Base-by-base conservation (phyloP, 2,113 vertebrate genomes). In the Murina feae region DNA sequence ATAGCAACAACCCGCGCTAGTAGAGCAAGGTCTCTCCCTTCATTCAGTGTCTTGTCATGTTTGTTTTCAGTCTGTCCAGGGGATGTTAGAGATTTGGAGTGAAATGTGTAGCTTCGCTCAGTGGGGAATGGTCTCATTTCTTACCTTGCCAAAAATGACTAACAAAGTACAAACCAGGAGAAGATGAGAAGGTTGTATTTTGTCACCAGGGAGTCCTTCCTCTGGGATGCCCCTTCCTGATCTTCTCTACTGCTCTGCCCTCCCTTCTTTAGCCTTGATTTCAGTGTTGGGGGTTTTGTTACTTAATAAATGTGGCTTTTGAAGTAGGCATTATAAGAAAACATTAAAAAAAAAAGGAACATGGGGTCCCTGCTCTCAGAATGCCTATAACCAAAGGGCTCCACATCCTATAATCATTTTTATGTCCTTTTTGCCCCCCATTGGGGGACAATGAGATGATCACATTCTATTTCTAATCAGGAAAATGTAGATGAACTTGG, bases 1-100 rank as follows among this genome's bases (percentile, higher is more conserved):
- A 97, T 82, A 96, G 94, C 96, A 84, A 71, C 23, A 68, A 66
- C 79, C 93, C 82, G 44, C 86, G 28, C n/a, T 86, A 96, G 91
- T 65, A 75, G 96, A 90, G n/a, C 25, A 9, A 23, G 4, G 25
- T 21, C 53, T 89, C 30, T 58, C 20, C 58, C 53, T 85, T 92
- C 66, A 74, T 84, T 96, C 66, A 60, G 44, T 83, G 79, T 65
- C 86, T 42, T 11, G 10, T 20, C 30, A 49, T n/a, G 89, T 94
- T 90, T 92, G 39, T 94, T 97, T 55, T 10, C 75, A 85, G 9
- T 28, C 39, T n/a, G 90, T 65, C 25, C 1, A 1, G 87, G 60
- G 79, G 94, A 79, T 60, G 13, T 25, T 90, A 71, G 13, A 75
- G 80, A 81, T 53, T 76, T 1, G 3, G n/a, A 91, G 65, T 42